phyloP scores from a whole-genome alignment of 2,113 vertebrate genomes.

The Sapajus apella region DNA sequence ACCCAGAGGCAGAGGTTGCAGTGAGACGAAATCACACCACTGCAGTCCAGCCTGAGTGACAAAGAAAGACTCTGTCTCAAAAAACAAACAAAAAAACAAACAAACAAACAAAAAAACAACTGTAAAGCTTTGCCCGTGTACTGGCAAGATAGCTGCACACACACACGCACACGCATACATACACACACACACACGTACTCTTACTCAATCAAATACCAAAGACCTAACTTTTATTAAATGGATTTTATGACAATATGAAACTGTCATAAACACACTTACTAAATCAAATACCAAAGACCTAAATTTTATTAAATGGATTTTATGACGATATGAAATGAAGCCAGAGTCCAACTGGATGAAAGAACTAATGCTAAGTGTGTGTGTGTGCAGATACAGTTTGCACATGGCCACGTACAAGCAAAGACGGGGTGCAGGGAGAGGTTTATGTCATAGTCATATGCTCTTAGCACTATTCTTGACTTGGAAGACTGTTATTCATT shows the following conservation, averaged over 20 bases:
- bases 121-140: rapidly evolving
- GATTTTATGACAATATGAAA: background rate
- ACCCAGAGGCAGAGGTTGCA: no score
- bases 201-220: background rate
- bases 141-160: rapidly evolving
- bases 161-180: rapidly evolving
- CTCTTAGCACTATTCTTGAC: background rate
- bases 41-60: no score
- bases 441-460: rapidly evolving
- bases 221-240: background rate
- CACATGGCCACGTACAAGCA: background rate
- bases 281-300: background rate
- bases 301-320: background rate
- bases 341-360: background rate
- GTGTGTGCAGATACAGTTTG: background rate
- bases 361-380: background rate
- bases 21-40: no score
- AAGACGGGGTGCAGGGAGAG: rapidly evolving
- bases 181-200: no score
- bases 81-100: no score
- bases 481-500: background rate
- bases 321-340: background rate
- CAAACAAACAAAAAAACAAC: no score
- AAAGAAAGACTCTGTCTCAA: no score
- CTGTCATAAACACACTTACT: background rate